These are phyloP conservation scores for Octomys mimax DNA, from an alignment of 2,797 vertebrate species.

Conservation along the genomic window DNA sequence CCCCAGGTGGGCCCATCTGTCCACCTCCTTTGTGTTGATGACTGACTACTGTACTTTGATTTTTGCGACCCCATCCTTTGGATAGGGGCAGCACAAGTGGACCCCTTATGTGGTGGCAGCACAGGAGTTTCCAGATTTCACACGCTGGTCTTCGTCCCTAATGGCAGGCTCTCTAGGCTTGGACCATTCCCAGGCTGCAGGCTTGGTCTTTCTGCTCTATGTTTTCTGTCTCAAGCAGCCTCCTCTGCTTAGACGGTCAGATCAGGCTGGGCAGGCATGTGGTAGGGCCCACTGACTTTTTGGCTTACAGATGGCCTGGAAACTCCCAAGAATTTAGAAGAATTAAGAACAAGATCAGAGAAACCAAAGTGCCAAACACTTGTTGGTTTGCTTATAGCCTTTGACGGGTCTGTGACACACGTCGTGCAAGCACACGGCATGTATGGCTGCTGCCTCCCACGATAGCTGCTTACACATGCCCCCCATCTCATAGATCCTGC, in stretches of 20 bases:
- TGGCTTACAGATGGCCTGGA: not conserved
- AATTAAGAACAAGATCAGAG: not conserved
- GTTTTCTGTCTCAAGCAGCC: not conserved
- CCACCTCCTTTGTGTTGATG: not conserved
- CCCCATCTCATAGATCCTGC: not conserved
- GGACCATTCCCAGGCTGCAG: not conserved
- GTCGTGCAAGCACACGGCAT: not conserved
- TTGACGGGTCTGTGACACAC: not conserved
- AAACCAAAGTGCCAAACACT: not conserved
- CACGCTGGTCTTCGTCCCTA: rapidly evolving
- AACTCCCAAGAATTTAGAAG: not conserved
- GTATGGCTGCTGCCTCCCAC: not conserved
- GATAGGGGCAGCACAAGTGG: not conserved
- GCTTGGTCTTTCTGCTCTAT: not conserved
- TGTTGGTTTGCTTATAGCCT: not conserved
- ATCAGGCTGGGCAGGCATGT: not conserved
- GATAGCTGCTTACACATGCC: not conserved
- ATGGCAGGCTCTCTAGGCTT: not conserved
- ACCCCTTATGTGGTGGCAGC: not conserved
- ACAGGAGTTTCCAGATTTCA: not conserved
- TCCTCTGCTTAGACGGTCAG: not conserved
- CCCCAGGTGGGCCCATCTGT: rapidly evolving
- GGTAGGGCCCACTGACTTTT: not conserved
- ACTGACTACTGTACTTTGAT: not conserved
- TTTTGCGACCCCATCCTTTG: not conserved